Evolutionary conservation across 2,113 vertebrate species (phyloP).

Genomic region (Alaudala cheleensis): DNA sequence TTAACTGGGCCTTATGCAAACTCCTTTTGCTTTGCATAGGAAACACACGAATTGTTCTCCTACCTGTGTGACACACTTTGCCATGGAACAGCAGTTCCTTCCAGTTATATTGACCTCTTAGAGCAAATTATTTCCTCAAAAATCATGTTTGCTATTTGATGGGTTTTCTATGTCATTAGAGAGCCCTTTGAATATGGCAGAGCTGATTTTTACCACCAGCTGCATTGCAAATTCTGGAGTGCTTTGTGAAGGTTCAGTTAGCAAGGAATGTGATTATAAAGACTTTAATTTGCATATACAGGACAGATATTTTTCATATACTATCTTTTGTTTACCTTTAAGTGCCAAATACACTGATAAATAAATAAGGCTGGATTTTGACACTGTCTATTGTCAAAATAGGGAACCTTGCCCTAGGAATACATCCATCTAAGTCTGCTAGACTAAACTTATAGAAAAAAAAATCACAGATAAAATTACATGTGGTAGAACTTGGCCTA

Average conservation of each 20-base stretch:
- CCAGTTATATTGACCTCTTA: neutral
- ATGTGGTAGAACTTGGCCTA: neutral
- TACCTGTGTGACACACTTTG: neutral
- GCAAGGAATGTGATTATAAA: neutral
- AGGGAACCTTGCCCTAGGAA: neutral
- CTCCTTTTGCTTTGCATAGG: neutral
- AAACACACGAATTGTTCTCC: neutral
- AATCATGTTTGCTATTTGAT: neutral
- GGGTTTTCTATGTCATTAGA: neutral
- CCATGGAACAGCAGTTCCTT: neutral
- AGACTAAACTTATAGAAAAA: neutral
- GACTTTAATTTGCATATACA: neutral
- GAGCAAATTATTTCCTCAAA: neutral
- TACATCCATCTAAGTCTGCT: neutral
- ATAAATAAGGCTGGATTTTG: neutral
- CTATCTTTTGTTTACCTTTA: neutral
- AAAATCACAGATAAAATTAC: neutral
- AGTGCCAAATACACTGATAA: neutral
- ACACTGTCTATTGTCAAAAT: neutral
- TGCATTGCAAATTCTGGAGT: neutral
- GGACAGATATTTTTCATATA: neutral
- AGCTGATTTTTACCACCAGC: neutral
- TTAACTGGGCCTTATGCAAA: neutral
- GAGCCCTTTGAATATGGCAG: neutral
- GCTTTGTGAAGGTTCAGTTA: neutral